Percentiles rank a stretch among this genome's conserved stretches.
These are phyloP conservation scores for Heliangelus exortis DNA, from an alignment of 2,797 vertebrate species.

Conservation along the genomic window DNA sequence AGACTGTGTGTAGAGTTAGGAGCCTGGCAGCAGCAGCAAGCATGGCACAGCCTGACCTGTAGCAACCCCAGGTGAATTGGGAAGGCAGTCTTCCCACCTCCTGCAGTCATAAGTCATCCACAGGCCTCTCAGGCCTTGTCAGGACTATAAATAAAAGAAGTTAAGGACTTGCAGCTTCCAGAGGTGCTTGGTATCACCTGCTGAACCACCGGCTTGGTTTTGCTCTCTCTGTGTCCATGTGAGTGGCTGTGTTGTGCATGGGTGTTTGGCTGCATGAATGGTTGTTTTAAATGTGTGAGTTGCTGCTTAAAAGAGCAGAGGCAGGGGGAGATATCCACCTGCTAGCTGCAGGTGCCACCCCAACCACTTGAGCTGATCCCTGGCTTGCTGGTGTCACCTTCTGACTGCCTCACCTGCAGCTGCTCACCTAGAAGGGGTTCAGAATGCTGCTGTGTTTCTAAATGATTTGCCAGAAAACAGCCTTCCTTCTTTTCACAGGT, in stretches of 20 bases:
- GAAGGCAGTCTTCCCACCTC: not conserved
- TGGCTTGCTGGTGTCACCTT: not conserved
- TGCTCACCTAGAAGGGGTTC: not conserved
- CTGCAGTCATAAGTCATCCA: not conserved
- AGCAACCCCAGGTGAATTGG: not conserved
- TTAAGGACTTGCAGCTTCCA: not conserved
- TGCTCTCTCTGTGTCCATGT: not conserved
- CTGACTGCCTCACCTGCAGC: not conserved
- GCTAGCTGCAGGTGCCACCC: slow-evolving; percentile 1
- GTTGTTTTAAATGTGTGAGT: not conserved
- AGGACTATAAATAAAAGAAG: not conserved
- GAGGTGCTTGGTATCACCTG: not conserved
- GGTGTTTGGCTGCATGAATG: not conserved
- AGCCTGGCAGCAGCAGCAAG: not conserved
- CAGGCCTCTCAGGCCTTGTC: slow-evolving; percentile 43
- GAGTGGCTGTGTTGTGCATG: not conserved
- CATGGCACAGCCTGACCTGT: not conserved
- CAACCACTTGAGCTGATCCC: not conserved
- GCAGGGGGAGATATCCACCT: not conserved
- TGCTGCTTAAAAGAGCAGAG: not conserved
- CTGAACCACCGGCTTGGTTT: not conserved
- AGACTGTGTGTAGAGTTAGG: not conserved
- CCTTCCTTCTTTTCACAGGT: not conserved
- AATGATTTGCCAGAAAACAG: not conserved
- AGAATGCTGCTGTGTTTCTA: not conserved